phyloP scores from a whole-genome alignment of 2,113 vertebrate genomes.

The Origma solitaria region DNA sequence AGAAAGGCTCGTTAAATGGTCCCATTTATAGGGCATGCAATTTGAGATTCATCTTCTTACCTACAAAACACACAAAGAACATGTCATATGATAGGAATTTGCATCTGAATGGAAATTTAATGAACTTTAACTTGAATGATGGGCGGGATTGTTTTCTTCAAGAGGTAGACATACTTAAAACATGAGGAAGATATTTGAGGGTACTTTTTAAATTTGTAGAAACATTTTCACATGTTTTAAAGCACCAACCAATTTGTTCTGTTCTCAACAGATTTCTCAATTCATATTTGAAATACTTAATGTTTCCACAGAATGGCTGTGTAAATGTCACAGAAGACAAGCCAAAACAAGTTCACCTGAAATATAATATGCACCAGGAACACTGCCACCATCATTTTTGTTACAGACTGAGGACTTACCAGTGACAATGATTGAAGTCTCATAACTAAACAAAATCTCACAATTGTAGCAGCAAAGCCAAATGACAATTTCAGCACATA shows the following conservation, averaged over 20 bases:
- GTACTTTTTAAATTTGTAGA: neutral
- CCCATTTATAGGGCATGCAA: conserved; percentile 30
- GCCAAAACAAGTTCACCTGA: neutral
- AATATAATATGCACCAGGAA: neutral
- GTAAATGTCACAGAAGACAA: neutral
- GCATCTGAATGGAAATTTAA: neutral
- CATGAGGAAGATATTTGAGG: neutral
- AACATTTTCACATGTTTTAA: neutral
- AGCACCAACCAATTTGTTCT: fast-evolving
- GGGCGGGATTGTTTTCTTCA: neutral
- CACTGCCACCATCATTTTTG: neutral
- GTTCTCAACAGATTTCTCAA: conserved; percentile 30
- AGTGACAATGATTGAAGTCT: neutral
- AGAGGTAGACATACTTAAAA: neutral
- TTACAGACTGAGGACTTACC: neutral
- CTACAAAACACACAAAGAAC: neutral
- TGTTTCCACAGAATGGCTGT: neutral
- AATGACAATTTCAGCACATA: neutral
- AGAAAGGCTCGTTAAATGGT: neutral
- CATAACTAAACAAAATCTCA: neutral
- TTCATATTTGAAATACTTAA: neutral
- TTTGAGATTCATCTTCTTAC: neutral
- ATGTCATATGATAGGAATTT: neutral
- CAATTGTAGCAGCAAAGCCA: neutral
- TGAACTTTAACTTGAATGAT: neutral